phyloP scores from a whole-genome alignment of 2,888 invertebrate species.

The Cryptophagus acutangulus region DNA sequence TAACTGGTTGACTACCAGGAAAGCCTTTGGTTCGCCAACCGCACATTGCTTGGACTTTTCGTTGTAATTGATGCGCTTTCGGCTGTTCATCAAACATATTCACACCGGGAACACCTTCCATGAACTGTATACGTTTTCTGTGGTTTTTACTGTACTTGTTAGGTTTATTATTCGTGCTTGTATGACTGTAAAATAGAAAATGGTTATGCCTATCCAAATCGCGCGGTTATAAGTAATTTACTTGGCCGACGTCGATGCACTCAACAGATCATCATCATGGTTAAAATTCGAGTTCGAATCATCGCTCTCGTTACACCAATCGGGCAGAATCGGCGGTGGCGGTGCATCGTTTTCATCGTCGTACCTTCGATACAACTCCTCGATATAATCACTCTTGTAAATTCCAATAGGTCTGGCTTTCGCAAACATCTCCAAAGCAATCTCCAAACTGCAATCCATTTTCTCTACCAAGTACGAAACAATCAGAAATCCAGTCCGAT shows the following conservation, averaged over 20 bases:
- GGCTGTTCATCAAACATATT: constrained; percentile 60
- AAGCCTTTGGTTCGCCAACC: constrained; percentile 77
- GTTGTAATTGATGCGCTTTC: constrained; percentile 59
- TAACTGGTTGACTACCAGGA: constrained; percentile 96
- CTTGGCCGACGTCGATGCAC: constrained; percentile 31
- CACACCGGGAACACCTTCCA: constrained; percentile 83
- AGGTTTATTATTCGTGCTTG: too few species aligned
- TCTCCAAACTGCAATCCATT: constrained; percentile 77
- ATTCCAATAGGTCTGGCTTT: constrained; percentile 85
- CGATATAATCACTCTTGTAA: constrained; percentile 93
- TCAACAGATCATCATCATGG: constrained; percentile 29
- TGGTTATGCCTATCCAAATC: too few species aligned
- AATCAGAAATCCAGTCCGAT: constrained; percentile 94
- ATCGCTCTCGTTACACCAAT: constrained; percentile 72
- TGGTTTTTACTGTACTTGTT: too few species aligned
- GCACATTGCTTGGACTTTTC: constrained; percentile 73
- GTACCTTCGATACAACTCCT: constrained; percentile 77
- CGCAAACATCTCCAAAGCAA: constrained; percentile 74
- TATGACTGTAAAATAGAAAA: too few species aligned
- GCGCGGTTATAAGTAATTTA: too few species aligned
- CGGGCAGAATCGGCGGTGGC: constrained; percentile 73
- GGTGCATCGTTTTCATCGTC: constrained; percentile 67
- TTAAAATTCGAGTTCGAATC: constrained; percentile 17
- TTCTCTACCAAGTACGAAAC: constrained; percentile 85
- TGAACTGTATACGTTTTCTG: constrained; percentile 66